Evolutionary conservation across 2,113 vertebrate species (phyloP), one percentile per base, ranked within the genome.

Genomic region (Lepidothrix coronata): DNA sequence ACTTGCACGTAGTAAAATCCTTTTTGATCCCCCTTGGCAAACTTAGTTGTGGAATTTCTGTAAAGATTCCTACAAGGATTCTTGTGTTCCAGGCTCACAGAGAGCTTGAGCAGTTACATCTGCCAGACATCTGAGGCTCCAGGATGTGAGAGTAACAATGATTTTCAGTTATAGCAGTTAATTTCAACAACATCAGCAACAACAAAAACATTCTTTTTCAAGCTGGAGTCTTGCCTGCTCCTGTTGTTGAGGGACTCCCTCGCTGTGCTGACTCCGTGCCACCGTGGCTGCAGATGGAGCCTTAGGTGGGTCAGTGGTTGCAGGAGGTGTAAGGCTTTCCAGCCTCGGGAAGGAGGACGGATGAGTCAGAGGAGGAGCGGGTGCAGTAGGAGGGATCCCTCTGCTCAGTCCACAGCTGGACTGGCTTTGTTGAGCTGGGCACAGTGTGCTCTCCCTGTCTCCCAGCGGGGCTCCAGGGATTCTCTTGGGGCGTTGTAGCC

Each of bases 21-120:
- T 82, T 75, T 88, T 91, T 96, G 92, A 90, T 87, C 82, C 91
- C 79, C 37, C 39, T 94, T 49, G 3, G 49, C 79, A 51, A 93
- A 65, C 58, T 95, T 85, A 33, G 51, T 35, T 79, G 46, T 74
- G 54, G 95, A 75, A 91, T 95, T 96, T 51, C 90, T 96, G 43
- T 91, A 55, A 86, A 67, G 92, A 92, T 92, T 86, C 92, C 90
- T 94, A 76, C 93, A 85, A 89, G 90, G 90, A 82, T 96, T 96
- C 90, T 54, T 88, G 85, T 94, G 88, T 58, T 96, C 57, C 94
- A 20, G 12, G 65, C 74, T 95, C 57, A 24, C 72, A 46, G 52
- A 88, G 28, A 31, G 33, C 73, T 82, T 54, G 88, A 95, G 91
- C 90, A 39, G 59, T 93, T 97, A 74, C 46, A 92, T 95, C 95